A percentile compares a stretch with the other conserved stretches of the same genome.
These are phyloP conservation scores for Mareca penelope DNA, from an alignment of 2,797 vertebrate genomes.

Conservation along the genomic window DNA sequence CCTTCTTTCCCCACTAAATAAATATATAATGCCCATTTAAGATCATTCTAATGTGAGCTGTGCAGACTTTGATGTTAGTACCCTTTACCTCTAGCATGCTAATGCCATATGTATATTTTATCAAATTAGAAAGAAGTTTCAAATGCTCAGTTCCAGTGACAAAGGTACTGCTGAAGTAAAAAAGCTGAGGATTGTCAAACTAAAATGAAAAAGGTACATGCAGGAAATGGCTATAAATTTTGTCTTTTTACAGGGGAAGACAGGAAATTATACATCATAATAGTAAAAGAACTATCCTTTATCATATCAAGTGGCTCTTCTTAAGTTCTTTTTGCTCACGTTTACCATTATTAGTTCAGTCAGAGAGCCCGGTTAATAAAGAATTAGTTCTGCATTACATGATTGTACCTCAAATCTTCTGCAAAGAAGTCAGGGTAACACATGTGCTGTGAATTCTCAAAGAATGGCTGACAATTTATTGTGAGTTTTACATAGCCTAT, in stretches of 20 bases:
- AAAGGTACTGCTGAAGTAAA: conserved; percentile 27
- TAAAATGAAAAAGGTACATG: conserved; percentile 63
- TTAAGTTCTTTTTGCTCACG: conserved; percentile 62
- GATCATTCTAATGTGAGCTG: conserved; percentile 25
- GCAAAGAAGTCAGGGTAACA: conserved; percentile 36
- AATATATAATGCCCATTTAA: conserved; percentile 51
- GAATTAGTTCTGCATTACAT: conserved; percentile 60
- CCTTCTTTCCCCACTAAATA: conserved; percentile 5
- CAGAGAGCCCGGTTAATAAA: conserved; percentile 58
- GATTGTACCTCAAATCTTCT: conserved; percentile 56
- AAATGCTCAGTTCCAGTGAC: conserved; percentile 35
- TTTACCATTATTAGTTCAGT: conserved; percentile 62
- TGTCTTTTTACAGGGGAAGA: conserved; percentile 61
- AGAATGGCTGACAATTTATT: conserved; percentile 30
- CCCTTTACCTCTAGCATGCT: conserved; percentile 22
- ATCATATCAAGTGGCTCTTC: conserved; percentile 70
- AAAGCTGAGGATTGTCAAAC: conserved; percentile 52
- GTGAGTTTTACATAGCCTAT: background rate
- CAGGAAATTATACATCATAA: conserved; percentile 65
- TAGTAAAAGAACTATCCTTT: conserved; percentile 68
- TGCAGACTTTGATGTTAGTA: conserved; percentile 41
- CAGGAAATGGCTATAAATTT: conserved; percentile 68
- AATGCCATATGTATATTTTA: conserved; percentile 46
- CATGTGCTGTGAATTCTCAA: conserved; percentile 5
- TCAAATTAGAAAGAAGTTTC: conserved; percentile 61